Evolutionary conservation across 1,140 invertebrate species (phyloP).

Genomic region (Sminthurides bifidus): DNA sequence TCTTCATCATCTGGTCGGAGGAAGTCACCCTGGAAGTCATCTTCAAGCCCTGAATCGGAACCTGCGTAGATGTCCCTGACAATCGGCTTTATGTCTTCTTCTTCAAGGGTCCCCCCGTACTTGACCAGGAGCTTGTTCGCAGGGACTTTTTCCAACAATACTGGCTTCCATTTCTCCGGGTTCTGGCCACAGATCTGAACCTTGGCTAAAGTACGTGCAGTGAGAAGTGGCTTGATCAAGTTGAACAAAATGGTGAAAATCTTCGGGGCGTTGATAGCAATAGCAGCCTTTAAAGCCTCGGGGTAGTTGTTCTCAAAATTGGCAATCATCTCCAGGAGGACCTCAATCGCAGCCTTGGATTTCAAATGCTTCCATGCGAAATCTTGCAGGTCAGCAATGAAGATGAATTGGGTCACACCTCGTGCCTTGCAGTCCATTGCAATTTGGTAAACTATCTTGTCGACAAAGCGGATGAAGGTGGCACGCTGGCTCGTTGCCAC

Average conservation of each 20-base stretch:
- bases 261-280: conserved; percentile 9
- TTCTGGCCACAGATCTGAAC: conserved; percentile 7
- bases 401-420: conserved; percentile 17
- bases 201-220: not conserved
- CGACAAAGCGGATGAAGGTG: conserved; percentile 6
- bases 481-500: conserved; percentile 4
- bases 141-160: not conserved
- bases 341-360: conserved; percentile 12
- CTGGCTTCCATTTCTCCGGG: conserved; percentile 7
- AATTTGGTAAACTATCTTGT: conserved; percentile 10
- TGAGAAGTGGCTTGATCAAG: conserved; percentile 12
- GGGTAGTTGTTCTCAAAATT: conserved; percentile 19
- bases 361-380: conserved; percentile 16
- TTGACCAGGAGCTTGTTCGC: not conserved
- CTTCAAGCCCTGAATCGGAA: not conserved
- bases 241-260: conserved; percentile 11
- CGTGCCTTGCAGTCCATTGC: not conserved
- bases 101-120: conserved; percentile 5
- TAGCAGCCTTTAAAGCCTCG: conserved; percentile 5
- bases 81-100: not conserved
- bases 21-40: not conserved
- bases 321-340: conserved; percentile 2
- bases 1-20: not conserved
- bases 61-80: not conserved
- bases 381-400: conserved; percentile 13